Conservation (phyloP, 2,113 vertebrate genomes). For the Podiceps cristatus region DNA sequence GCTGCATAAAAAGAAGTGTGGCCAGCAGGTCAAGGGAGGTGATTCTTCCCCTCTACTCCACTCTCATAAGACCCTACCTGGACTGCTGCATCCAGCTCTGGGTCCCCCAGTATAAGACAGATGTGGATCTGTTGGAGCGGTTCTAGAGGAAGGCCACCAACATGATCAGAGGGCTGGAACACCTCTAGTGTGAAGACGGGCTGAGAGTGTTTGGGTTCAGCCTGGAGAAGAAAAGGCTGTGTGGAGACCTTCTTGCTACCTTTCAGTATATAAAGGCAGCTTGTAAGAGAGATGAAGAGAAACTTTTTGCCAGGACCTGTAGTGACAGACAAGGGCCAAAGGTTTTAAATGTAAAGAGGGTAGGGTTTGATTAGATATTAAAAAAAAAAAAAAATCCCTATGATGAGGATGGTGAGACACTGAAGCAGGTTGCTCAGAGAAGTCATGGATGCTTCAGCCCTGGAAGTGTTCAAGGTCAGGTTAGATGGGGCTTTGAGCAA, state of each 20-base stretch:
- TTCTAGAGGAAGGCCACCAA: not conserved
- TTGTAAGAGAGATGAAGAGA: not conserved
- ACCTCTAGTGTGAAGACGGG: too few species aligned
- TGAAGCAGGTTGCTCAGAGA: not conserved
- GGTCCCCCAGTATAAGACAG: not conserved
- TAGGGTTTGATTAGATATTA: too few species aligned
- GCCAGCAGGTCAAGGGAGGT: not conserved
- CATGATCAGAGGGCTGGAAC: too few species aligned
- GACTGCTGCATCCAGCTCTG: not conserved
- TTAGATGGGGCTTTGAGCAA: not conserved
- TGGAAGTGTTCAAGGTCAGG: not conserved
- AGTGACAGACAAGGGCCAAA: not conserved
- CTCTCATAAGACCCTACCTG: rapidly evolving
- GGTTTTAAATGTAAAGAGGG: not conserved
- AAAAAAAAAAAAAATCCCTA: not conserved
- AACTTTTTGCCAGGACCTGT: not conserved
- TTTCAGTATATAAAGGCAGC: too few species aligned
- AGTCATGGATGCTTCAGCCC: not conserved
- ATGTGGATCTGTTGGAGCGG: not conserved
- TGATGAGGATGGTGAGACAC: rapidly evolving
- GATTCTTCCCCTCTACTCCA: rapidly evolving
- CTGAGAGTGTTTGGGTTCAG: too few species aligned
- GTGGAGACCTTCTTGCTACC: too few species aligned
- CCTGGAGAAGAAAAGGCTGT: too few species aligned
- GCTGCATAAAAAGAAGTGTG: not conserved